Percentiles rank a stretch among this genome's conserved stretches.
Conservation (phyloP, 53 echinoderm and acorn worm genomes). For the Glandiceps talaboti region DNA sequence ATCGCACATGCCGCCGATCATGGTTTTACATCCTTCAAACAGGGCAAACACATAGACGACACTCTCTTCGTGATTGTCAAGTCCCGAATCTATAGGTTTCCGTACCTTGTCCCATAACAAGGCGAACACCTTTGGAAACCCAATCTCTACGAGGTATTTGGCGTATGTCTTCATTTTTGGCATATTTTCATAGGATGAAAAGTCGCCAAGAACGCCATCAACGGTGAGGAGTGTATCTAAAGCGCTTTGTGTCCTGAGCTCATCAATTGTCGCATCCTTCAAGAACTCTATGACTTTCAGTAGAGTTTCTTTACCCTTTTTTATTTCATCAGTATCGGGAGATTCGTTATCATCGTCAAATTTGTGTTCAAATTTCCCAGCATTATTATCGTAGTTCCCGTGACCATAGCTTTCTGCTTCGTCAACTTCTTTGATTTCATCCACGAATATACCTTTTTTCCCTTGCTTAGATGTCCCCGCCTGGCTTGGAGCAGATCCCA, state of each 20-base stretch:
- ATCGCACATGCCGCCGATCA: background rate
- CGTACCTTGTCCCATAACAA: background rate
- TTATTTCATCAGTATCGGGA: background rate
- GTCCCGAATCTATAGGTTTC: background rate
- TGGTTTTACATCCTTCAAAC: background rate
- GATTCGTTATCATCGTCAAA: background rate
- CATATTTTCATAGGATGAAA: background rate
- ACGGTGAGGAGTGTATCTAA: background rate
- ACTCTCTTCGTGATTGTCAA: background rate
- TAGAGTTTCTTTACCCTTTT: background rate
- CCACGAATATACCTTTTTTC: no score
- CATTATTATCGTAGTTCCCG: no score
- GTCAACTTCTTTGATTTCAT: no score
- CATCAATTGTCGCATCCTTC: background rate
- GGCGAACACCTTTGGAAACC: background rate
- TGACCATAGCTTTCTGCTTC: no score
- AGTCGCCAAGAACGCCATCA: background rate
- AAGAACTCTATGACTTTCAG: background rate
- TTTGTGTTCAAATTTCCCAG: no score
- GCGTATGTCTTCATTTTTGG: background rate
- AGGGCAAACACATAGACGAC: background rate
- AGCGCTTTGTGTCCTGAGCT: background rate
- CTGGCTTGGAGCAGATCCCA: no score
- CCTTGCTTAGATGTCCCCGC: no score
- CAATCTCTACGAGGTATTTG: background rate